Evolutionary conservation across 1,140 invertebrate genomes (phyloP).

Genomic region (Asobara japonica): DNA sequence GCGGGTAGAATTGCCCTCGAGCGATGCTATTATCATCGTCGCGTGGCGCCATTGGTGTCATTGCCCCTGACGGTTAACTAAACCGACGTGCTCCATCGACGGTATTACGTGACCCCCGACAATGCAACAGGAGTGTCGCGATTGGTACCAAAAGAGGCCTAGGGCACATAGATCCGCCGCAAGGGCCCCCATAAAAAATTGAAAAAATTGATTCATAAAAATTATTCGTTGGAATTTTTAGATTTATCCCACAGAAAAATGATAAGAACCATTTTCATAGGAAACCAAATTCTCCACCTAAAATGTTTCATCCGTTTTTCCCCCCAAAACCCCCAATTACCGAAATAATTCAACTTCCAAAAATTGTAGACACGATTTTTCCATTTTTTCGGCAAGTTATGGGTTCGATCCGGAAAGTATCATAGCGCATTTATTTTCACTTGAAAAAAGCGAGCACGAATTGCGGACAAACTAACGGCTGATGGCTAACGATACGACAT

Average conservation of each 20-base stretch:
- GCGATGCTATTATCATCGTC: neutral
- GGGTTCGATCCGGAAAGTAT: neutral
- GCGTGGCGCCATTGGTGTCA: constrained; percentile 4
- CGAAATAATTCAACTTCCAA: too few relatives aligned
- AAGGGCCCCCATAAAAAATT: neutral
- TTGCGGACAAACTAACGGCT: neutral
- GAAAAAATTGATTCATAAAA: neutral
- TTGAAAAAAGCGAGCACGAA: neutral
- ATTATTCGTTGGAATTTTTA: neutral
- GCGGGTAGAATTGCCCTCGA: neutral
- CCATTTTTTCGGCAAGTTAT: too few relatives aligned
- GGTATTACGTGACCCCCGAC: constrained; percentile 4
- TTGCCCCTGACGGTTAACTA: constrained; percentile 14
- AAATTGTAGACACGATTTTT: too few relatives aligned
- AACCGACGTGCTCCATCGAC: neutral
- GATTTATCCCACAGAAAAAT: too few relatives aligned
- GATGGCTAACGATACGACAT: neutral
- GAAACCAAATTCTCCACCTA: too few relatives aligned
- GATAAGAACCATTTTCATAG: too few relatives aligned
- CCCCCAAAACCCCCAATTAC: too few relatives aligned
- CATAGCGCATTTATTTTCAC: neutral
- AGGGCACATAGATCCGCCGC: neutral
- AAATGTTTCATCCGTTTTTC: too few relatives aligned
- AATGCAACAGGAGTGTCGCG: neutral
- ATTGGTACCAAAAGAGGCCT: neutral